These are phyloP conservation scores for Chrysodeixis includens DNA, from an alignment of 2,888 invertebrate species.

Conservation along the genomic window DNA sequence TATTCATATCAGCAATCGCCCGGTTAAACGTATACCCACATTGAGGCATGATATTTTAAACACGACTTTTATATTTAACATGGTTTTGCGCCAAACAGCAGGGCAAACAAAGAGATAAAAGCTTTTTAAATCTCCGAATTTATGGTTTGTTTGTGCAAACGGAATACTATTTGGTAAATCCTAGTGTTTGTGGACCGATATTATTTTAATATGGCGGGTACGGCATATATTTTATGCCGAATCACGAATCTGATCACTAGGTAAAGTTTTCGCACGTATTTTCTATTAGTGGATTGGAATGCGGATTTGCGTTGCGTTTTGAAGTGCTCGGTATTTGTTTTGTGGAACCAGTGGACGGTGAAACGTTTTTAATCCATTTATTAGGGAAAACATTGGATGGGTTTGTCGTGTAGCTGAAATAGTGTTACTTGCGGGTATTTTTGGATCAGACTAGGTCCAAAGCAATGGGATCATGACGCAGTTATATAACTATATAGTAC, in stretches of 20 bases:
- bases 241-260: conserved; percentile 51
- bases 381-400: not conserved
- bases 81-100: conserved; percentile 71
- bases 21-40: conserved; percentile 53
- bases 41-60: conserved; percentile 69
- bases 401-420: not conserved
- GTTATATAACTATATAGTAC: no score
- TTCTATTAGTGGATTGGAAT: conserved; percentile 20
- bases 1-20: conserved; percentile 51
- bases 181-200: conserved; percentile 67
- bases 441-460: not conserved
- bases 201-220: conserved; percentile 73
- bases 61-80: conserved; percentile 69
- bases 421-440: not conserved
- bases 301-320: conserved; percentile 13
- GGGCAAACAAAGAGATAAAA: conserved; percentile 80
- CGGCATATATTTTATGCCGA: conserved; percentile 57
- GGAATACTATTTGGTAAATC: conserved; percentile 76
- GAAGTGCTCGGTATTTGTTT: conserved; percentile 25
- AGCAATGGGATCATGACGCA: not conserved
- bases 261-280: conserved; percentile 28
- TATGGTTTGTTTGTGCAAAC: conserved; percentile 82
- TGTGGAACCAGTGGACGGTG: not conserved
- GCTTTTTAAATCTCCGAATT: conserved; percentile 81
- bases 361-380: not conserved